phyloP scores from a whole-genome alignment of 2,797 vertebrate species.

The Paguma larvata region DNA sequence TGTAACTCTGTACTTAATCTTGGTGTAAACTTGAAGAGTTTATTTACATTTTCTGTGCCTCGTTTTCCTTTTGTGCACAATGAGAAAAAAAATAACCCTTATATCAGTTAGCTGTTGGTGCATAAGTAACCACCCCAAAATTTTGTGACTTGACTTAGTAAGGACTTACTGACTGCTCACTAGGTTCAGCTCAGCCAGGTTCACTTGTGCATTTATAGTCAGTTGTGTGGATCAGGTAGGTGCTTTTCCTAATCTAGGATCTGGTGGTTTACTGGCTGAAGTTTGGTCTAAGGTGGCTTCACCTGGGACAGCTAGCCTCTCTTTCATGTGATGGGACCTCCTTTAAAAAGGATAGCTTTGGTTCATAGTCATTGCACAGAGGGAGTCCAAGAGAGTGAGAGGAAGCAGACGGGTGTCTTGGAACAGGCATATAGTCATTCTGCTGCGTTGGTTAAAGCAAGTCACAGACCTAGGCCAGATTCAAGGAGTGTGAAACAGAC shows the following conservation, averaged over 20 bases:
- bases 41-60: not conserved
- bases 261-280: not conserved
- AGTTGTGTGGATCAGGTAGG: not conserved
- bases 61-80: not conserved
- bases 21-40: not conserved
- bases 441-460: not conserved
- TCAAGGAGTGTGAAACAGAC: not conserved
- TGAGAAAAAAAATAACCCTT: not conserved
- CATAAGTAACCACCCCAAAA: not conserved
- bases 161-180: not conserved
- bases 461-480: not conserved
- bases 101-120: not conserved
- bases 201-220: accelerated
- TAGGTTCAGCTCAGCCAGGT: not conserved
- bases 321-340: not conserved
- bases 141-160: not conserved
- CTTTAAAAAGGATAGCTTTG: no score
- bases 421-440: not conserved
- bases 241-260: not conserved
- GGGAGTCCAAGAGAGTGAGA: not conserved
- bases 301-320: not conserved
- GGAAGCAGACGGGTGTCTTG: not conserved
- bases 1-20: not conserved
- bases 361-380: not conserved
- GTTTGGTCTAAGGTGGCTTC: not conserved